Evolutionary conservation across 1,140 invertebrate genomes (phyloP), one percentile per base, ranked within the genome.

Genomic region (Phymorhynchus buccinoides): DNA sequence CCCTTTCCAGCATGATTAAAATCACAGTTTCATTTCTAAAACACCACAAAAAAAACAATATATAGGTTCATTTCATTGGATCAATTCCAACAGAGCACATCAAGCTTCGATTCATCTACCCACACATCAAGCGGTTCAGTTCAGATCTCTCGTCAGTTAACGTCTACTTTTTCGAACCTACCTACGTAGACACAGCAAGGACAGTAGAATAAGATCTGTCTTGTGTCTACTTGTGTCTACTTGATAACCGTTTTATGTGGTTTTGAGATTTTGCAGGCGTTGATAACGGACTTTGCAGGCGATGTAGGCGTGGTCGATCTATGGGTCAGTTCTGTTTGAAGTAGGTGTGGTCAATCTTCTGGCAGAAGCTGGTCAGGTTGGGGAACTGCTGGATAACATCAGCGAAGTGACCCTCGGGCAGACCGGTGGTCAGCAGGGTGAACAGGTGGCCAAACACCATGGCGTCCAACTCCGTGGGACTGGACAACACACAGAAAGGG

Each of bases 371-470:
- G n/a, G 96, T 95, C 18, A 98, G 94, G 87, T 95, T 96, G 27
- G 95, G 94, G 93, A 96, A 96, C 80, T 95, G 94, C 86, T 95
- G 94, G 14, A 98, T 95, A 85, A 96, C 96, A 85, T 95, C 95
- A 16, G 96, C 96, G 84, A 98, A 94, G 81, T 95, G 94, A 89
- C 95, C 96, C 85, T 96, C 96, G 0, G 97, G 97, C 7, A 99
- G 93, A 3, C 95, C 95, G 27, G 96, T 98, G 14, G 97, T 98
- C 27, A 99, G 93, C 84, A 99, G 95, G 0, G 97, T 97, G 90
- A 97, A 98, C n/a, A 99, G 94, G 93, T 99, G 98, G 35, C 98
- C 98, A 95, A 98, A 99, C 0, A 98, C 96, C n/a, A 99, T 93
- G 18, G 98, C 98, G 94, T 99, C 98, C 88, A 99, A 92, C 93